These are phyloP conservation scores for Harpalus rubripes DNA, from an alignment of 2,888 invertebrate genomes.

Conservation along the genomic window DNA sequence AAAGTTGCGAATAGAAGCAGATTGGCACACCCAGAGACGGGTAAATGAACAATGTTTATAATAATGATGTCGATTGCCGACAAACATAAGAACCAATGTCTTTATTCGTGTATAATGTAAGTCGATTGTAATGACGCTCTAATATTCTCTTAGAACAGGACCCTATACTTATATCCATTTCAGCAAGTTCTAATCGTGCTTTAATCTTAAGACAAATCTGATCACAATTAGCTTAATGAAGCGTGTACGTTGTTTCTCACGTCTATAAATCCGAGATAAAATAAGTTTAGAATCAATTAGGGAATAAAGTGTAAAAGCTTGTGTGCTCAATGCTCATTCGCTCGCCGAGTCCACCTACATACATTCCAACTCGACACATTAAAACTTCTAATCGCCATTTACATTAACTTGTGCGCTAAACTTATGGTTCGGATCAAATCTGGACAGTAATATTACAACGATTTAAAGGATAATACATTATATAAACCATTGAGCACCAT, in stretches of 20 bases:
- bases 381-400: constrained; percentile 32
- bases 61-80: no score
- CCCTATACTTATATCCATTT: neutral
- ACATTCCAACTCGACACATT: constrained; percentile 20
- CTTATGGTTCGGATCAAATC: constrained; percentile 5
- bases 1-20: no score
- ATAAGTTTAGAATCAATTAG: constrained; percentile 32
- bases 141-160: neutral
- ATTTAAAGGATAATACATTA: neutral
- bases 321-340: neutral
- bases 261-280: constrained; percentile 17
- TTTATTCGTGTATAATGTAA: no score
- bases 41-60: no score
- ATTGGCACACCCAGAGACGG: no score
- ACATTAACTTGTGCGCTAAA: neutral
- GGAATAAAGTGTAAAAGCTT: constrained; percentile 27
- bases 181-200: neutral
- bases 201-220: constrained; percentile 8
- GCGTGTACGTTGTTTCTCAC: neutral
- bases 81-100: no score
- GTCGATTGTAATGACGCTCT: no score
- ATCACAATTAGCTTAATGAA: constrained; percentile 3
- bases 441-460: neutral
- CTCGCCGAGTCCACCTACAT: neutral
- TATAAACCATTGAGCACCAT: neutral